Evolutionary conservation across 2,888 invertebrate species (phyloP).

Genomic region (Alsophila aescularia): DNA sequence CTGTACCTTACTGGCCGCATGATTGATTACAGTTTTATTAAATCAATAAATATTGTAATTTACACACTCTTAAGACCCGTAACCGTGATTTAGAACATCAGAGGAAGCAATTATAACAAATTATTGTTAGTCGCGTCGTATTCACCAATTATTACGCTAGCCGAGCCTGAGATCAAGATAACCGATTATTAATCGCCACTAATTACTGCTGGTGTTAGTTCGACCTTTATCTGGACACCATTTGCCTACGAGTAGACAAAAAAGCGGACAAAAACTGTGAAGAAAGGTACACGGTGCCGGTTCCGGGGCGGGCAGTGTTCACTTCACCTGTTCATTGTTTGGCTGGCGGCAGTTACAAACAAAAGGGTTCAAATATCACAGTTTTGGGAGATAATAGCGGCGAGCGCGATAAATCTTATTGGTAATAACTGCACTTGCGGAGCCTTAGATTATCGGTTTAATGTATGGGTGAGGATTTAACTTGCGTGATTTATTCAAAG

Average conservation of each 20-base stretch:
- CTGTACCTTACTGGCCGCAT: slow-evolving; percentile 52
- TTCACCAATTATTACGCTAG: slow-evolving; percentile 73
- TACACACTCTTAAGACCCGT: slow-evolving; percentile 39
- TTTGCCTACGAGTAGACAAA: slow-evolving; percentile 70
- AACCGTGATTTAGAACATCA: slow-evolving; percentile 44
- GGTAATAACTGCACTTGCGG: slow-evolving; percentile 80
- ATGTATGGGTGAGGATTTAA: slow-evolving; percentile 65
- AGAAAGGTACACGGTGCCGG: slow-evolving; percentile 71
- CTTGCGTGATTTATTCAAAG: slow-evolving; percentile 67
- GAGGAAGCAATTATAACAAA: slow-evolving; percentile 39
- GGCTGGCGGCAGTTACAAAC: slow-evolving; percentile 75
- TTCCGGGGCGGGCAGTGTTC: slow-evolving; percentile 63
- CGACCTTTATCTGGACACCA: slow-evolving; percentile 82
- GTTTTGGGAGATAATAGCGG: slow-evolving; percentile 76
- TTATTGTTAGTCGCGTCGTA: slow-evolving; percentile 38
- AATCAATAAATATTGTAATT: slow-evolving; percentile 36
- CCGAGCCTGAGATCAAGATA: slow-evolving; percentile 76
- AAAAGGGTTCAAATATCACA: slow-evolving; percentile 83
- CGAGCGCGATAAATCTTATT: slow-evolving; percentile 73
- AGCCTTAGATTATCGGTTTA: slow-evolving; percentile 70
- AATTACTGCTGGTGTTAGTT: slow-evolving; percentile 84
- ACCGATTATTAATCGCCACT: slow-evolving; percentile 82
- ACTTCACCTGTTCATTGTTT: slow-evolving; percentile 82
- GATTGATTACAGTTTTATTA: slow-evolving; percentile 53
- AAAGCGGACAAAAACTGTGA: slow-evolving; percentile 77